Base-by-base conservation (phyloP, 2,797 vertebrate species). In the Sebastes miniatus region DNA sequence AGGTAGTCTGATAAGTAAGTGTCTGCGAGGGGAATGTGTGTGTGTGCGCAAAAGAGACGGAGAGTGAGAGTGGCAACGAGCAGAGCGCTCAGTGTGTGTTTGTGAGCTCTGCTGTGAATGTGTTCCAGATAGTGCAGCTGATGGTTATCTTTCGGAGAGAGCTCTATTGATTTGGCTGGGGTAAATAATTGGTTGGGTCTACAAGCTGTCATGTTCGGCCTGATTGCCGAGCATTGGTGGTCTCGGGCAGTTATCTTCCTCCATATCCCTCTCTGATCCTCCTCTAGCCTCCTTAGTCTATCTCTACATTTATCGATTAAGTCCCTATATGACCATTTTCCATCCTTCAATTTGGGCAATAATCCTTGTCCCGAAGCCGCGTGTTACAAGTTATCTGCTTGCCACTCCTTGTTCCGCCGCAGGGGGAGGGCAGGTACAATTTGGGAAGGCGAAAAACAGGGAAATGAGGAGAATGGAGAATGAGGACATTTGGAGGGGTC, bases 151-250 rank as follows among this genome's bases (percentile, higher is more conserved):
- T 88, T 93, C 88, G 64, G 84, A 92, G 90, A 93, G 89, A 88
- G 92, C 87, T 85, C 86, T 95, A 95, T 96, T 94, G 95, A 96
- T 96, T 95, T 93, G 91, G 85, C 90, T 84, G 89, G 85, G 91
- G 89, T 92, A 89, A 95, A 95, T 96, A 95, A 96, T 96, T 95
- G 95, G 91, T 88, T 88, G 83, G 91, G 91, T 93, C 93, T 95
- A 93, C 95, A 93, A 93, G 91, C 95, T 94, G 95, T 95, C 94
- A 95, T 95, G 95, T 96, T 94, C 91, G 58, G 90, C 88, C 91
- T 94, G 95, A 94, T 95, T 95, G 94, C 92, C 75, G 89, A 91
- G 92, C 91, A 90, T 87, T 91, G 92, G 89, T 91, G 92, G 88
- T 91, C 93, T 90, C 61, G 61, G 83, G 90, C 89, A 91, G 88